Percentiles rank a stretch among this genome's conserved stretches.
Conservation (phyloP, 2,113 vertebrate species). For the Megaptera novaeangliae region DNA sequence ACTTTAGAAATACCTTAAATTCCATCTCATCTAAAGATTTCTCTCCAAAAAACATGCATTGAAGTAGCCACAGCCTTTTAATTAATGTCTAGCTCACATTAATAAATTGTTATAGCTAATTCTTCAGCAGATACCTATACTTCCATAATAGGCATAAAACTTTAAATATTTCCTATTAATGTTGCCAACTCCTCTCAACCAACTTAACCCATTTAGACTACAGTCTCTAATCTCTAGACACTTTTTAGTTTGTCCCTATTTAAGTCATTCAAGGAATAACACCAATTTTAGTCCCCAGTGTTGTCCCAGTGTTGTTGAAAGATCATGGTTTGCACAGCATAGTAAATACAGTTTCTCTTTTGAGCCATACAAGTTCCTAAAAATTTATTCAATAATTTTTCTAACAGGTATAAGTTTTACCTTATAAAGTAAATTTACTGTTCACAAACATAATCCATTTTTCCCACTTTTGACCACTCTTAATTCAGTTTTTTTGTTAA, state of each 20-base stretch:
- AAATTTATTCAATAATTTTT: not conserved
- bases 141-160: not conserved
- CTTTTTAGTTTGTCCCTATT: slow-evolving; percentile 4
- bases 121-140: not conserved
- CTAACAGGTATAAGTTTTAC: not conserved
- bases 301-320: not conserved
- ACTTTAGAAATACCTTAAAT: not conserved
- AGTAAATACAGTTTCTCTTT: not conserved
- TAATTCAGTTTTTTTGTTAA: not conserved
- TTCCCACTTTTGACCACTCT: not conserved
- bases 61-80: not conserved
- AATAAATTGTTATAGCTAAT: not conserved
- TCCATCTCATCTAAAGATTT: not conserved
- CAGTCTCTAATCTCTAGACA: not conserved
- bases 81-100: not conserved
- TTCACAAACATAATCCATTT: slow-evolving; percentile 1
- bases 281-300: not conserved
- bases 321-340: not conserved
- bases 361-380: not conserved
- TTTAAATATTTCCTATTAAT: not conserved
- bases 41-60: not conserved
- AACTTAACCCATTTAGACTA: not conserved
- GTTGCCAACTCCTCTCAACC: not conserved
- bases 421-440: not conserved
- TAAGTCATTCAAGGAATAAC: not conserved